These are phyloP conservation scores for Cyphomyrmex costatus DNA, from an alignment of 1,140 invertebrate genomes.

Conservation along the genomic window DNA sequence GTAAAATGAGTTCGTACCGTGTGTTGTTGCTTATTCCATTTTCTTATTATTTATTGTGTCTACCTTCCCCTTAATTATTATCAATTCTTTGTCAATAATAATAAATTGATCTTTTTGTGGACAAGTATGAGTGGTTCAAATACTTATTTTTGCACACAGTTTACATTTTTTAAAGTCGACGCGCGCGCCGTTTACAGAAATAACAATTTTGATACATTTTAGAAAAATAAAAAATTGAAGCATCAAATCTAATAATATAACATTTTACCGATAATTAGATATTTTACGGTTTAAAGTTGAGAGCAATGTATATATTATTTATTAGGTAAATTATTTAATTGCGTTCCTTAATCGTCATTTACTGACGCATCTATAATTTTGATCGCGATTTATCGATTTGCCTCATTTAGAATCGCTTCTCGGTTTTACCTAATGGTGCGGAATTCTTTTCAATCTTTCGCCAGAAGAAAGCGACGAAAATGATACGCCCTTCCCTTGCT, in stretches of 20 bases:
- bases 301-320: constrained; percentile 54
- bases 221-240: background rate
- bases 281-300: background rate
- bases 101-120: background rate
- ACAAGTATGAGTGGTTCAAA: background rate
- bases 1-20: constrained; percentile 39
- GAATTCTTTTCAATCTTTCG: constrained; percentile 50
- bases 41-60: constrained; percentile 1
- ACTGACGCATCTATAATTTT: background rate
- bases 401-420: constrained; percentile 48
- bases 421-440: constrained; percentile 65
- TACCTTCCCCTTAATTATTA: background rate
- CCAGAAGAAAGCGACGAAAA: constrained; percentile 61
- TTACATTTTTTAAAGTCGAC: background rate
- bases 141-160: background rate
- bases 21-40: constrained; percentile 27
- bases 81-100: background rate
- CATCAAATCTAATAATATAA: background rate
- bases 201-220: background rate
- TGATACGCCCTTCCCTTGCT: background rate
- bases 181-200: too few relatives aligned
- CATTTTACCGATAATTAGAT: background rate
- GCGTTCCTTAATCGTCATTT: background rate
- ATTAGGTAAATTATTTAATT: constrained; percentile 23
- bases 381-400: constrained; percentile 42